Conservation (phyloP, 2,797 vertebrate genomes). For the Hyperoplus immaculatus region DNA sequence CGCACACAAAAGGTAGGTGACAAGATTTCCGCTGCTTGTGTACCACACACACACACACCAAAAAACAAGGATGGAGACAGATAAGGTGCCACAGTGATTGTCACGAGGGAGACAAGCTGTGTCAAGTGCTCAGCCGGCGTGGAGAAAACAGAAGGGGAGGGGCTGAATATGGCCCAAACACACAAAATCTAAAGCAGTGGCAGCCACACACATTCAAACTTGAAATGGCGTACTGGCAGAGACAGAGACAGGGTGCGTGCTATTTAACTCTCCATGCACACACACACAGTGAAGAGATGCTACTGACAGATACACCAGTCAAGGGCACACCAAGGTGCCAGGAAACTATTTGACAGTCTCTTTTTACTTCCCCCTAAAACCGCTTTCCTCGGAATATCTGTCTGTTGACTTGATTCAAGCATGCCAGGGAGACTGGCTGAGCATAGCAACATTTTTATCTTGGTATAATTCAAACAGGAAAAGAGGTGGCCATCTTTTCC, state of each 20-base stretch:
- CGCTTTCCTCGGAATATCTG: conserved; percentile 53
- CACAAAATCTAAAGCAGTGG: conserved; percentile 42
- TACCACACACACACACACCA: conserved; percentile 24
- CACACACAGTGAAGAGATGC: conserved; percentile 43
- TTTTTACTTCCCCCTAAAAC: conserved; percentile 57
- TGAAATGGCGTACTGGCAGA: conserved; percentile 48
- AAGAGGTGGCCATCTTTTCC: conserved; percentile 49
- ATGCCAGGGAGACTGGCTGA: conserved; percentile 46
- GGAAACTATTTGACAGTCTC: conserved; percentile 70
- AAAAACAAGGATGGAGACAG: conserved; percentile 52
- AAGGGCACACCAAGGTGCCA: conserved; percentile 68
- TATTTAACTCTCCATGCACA: conserved; percentile 31
- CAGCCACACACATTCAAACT: conserved; percentile 50
- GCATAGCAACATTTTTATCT: conserved; percentile 49
- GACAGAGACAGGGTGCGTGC: conserved; percentile 27
- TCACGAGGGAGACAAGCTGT: conserved; percentile 69
- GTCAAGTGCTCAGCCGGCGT: conserved; percentile 71
- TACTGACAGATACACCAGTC: conserved; percentile 59
- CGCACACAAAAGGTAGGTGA: conserved; percentile 49
- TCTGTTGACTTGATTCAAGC: conserved; percentile 61
- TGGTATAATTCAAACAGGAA: conserved; percentile 47
- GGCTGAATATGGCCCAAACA: conserved; percentile 43
- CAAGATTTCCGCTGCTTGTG: conserved; percentile 41
- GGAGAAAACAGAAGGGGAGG: conserved; percentile 45
- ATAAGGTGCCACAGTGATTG: conserved; percentile 63